Evolutionary conservation across 2,113 vertebrate species (phyloP).

Genomic region (Python bivittatus): DNA sequence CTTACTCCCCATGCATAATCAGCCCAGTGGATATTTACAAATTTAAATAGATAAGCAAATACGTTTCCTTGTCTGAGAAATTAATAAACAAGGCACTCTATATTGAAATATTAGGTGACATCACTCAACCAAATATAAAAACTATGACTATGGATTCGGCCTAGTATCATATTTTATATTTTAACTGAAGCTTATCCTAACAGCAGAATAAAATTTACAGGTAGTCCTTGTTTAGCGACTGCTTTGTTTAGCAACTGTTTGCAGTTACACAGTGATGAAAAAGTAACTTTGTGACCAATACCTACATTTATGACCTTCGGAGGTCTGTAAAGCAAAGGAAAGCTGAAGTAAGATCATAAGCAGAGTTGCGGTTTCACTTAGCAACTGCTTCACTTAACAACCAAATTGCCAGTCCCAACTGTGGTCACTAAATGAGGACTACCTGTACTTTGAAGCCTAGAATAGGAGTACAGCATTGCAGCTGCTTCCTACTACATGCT

Average conservation of each 20-base stretch:
- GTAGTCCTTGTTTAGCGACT: no score
- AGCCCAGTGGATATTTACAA: neutral
- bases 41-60: neutral
- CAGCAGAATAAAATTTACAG: conserved; percentile 16
- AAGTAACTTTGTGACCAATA: no score
- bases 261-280: no score
- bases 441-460: no score
- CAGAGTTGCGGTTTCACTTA: no score
- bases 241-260: no score
- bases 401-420: no score
- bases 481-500: conserved; percentile 1
- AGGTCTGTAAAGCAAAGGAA: no score
- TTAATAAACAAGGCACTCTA: neutral
- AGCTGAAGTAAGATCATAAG: no score
- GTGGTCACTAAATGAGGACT: neutral
- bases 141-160: neutral
- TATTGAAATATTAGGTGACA: neutral
- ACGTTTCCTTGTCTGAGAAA: neutral
- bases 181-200: conserved; percentile 6
- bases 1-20: neutral
- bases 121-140: no score
- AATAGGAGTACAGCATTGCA: neutral
- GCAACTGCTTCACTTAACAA: no score
- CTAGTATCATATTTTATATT: neutral
- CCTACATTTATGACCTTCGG: no score